Percentiles rank a stretch among this genome's conserved stretches.
Conservation (phyloP, 2,888 invertebrate species). For the Acanthosepion pharaonis region DNA sequence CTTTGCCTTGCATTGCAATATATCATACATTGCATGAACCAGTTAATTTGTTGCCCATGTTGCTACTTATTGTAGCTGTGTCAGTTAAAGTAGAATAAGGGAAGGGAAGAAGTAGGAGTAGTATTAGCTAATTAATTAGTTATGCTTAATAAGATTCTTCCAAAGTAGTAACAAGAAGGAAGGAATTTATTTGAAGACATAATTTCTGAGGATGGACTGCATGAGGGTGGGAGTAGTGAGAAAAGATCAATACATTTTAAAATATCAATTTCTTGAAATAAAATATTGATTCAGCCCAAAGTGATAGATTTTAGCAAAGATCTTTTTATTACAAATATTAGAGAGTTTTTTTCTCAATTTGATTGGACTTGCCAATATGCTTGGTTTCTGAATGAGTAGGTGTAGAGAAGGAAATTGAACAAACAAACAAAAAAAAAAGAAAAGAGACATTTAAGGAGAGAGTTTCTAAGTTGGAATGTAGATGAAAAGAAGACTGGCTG, state of each 20-base stretch:
- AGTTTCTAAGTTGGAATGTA: no score
- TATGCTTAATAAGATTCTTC: neutral
- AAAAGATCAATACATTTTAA: constrained; percentile 3
- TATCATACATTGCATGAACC: neutral
- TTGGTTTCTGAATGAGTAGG: neutral
- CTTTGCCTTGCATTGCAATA: neutral
- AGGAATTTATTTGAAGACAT: constrained; percentile 8
- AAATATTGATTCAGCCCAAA: neutral
- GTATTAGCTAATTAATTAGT: neutral
- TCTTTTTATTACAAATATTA: neutral
- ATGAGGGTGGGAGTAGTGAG: neutral
- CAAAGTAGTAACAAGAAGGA: constrained; percentile 18
- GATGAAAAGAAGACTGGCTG: no score
- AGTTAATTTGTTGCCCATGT: neutral
- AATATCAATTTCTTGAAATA: neutral
- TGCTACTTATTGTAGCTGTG: neutral
- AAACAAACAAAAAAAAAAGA: no score
- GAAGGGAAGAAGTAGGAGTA: neutral
- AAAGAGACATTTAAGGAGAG: no score
- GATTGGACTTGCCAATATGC: neutral
- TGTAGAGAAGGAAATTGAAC: neutral
- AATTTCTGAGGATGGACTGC: neutral
- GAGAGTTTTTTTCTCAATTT: neutral
- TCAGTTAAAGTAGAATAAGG: neutral
- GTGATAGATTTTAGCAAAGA: neutral